Conservation (phyloP, 1,140 invertebrate species). For the Eupeodes corollae region DNA sequence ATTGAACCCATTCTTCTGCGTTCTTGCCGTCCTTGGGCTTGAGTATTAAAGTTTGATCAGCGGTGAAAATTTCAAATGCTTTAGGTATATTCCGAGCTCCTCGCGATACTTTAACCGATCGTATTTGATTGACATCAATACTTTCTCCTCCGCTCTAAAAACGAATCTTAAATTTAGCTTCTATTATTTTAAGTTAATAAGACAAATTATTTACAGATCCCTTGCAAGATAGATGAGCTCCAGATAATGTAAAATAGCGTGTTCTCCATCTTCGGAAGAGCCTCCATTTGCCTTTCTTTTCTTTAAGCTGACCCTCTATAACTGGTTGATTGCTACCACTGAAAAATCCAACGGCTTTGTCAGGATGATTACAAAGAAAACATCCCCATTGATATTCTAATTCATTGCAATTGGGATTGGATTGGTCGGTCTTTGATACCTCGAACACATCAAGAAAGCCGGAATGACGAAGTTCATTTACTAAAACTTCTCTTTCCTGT, state of each 20-base stretch:
- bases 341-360: conserved; percentile 69
- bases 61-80: conserved; percentile 92
- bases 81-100: conserved; percentile 81
- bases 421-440: conserved; percentile 41
- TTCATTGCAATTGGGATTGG: conserved; percentile 37
- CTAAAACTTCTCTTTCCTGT: conserved; percentile 71
- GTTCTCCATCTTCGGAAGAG: conserved; percentile 85
- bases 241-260: conserved; percentile 84
- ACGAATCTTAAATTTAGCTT: not conserved
- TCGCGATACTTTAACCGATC: conserved; percentile 78
- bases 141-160: conserved; percentile 55
- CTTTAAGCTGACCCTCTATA: conserved; percentile 84
- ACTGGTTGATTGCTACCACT: conserved; percentile 60
- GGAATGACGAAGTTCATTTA: conserved; percentile 74
- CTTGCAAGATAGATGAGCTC: conserved; percentile 78
- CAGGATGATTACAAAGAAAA: conserved; percentile 71
- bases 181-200: not conserved
- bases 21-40: conserved; percentile 91
- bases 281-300: conserved; percentile 89
- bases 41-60: conserved; percentile 79
- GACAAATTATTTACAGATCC: conserved; percentile 56
- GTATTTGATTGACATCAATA: conserved; percentile 82
- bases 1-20: conserved; percentile 89
- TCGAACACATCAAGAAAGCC: conserved; percentile 91
- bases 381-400: conserved; percentile 37